These are phyloP conservation scores for Macaria notata DNA, from an alignment of 2,888 invertebrate genomes.

Conservation along the genomic window DNA sequence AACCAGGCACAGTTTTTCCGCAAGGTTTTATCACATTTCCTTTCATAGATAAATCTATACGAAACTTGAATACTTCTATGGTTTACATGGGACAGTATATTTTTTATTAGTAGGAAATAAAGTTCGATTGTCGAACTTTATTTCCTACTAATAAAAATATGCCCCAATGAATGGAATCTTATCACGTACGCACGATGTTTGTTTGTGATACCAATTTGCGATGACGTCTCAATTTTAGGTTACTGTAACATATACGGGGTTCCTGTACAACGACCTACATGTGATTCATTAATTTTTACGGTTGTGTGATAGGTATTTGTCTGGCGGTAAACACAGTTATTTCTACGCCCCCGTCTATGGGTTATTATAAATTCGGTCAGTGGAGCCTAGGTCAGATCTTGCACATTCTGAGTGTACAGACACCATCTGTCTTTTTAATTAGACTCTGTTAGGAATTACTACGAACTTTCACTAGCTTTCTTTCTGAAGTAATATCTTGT, in stretches of 20 bases:
- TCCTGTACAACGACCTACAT: constrained; percentile 71
- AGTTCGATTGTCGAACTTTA: no score
- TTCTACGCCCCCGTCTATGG: constrained; percentile 47
- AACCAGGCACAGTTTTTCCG: constrained; percentile 7
- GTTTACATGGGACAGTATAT: no score
- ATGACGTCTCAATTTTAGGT: constrained; percentile 73
- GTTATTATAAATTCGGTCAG: constrained; percentile 43
- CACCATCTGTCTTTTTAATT: constrained; percentile 35
- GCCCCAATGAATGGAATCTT: constrained; percentile 59
- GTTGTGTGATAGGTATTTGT: constrained; percentile 42
- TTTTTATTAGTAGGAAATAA: no score
- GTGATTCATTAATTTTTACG: constrained; percentile 68
- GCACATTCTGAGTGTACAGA: constrained; percentile 19
- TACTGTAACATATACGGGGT: constrained; percentile 65
- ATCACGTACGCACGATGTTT: constrained; percentile 60
- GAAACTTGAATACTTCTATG: no score
- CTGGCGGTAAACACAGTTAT: constrained; percentile 48
- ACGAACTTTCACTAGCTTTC: constrained; percentile 35
- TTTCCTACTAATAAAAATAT: constrained; percentile 26
- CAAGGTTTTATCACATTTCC: constrained; percentile 4
- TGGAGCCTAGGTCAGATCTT: constrained; percentile 27
- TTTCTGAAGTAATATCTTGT: constrained; percentile 30
- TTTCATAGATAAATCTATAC: background rate
- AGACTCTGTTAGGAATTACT: constrained; percentile 25
- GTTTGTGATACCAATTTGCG: constrained; percentile 67